phyloP scores from a whole-genome alignment of 2,113 vertebrate genomes.

The Tauraco erythrolophus region DNA sequence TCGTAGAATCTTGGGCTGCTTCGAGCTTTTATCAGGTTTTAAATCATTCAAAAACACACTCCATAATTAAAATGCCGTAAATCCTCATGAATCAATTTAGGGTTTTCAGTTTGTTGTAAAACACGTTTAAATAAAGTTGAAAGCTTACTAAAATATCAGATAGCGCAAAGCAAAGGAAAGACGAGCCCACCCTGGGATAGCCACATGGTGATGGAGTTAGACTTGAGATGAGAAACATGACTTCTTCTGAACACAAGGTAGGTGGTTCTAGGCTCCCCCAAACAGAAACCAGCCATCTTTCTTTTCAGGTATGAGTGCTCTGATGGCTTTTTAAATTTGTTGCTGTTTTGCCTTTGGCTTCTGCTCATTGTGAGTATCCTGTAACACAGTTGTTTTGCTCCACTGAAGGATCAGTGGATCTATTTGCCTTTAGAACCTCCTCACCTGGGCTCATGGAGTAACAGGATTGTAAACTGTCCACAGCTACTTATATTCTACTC shows the following conservation, averaged over 20 bases:
- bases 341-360: background rate
- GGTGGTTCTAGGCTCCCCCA: background rate
- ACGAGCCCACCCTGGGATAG: background rate
- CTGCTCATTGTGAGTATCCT: background rate
- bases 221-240: background rate
- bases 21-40: constrained; percentile 69
- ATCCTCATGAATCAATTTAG: constrained; percentile 76
- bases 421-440: background rate
- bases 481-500: background rate
- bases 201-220: background rate
- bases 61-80: constrained; percentile 77
- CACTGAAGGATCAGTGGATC: no score
- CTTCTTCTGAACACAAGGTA: background rate
- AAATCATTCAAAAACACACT: constrained; percentile 77
- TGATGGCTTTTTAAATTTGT: background rate
- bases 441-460: background rate
- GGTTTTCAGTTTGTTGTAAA: constrained; percentile 73
- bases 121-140: constrained; percentile 69
- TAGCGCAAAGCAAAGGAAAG: background rate
- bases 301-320: background rate
- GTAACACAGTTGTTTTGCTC: background rate
- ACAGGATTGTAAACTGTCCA: background rate
- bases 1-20: constrained; percentile 66
- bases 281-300: background rate
- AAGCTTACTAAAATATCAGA: constrained; percentile 56